Evolutionary conservation across 2,797 vertebrate species (phyloP).

Genomic region (Podargus strigoides): DNA sequence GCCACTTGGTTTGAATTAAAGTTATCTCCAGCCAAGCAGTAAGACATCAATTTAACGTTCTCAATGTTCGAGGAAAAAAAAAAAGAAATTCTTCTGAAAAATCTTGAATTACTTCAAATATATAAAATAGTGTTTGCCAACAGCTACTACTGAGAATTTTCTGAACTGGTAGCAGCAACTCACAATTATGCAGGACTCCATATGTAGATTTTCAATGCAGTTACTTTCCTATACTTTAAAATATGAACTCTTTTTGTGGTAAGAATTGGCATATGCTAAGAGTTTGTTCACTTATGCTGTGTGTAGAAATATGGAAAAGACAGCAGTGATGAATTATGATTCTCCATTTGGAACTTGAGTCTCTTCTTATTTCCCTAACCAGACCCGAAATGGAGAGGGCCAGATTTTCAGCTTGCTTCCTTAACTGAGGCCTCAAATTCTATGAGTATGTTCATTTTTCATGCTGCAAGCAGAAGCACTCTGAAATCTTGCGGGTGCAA

Average conservation of each 20-base stretch:
- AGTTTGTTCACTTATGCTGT: neutral
- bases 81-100: neutral
- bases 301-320: neutral
- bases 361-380: constrained; percentile 14
- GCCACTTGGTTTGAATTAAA: neutral
- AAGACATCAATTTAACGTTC: neutral
- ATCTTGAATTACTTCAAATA: neutral
- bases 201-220: neutral
- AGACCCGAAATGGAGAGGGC: neutral
- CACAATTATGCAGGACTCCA: neutral
- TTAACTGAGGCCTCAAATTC: neutral
- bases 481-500: constrained; percentile 18
- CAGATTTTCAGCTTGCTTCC: neutral
- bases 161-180: constrained; percentile 3
- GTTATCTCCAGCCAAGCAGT: neutral
- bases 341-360: constrained; percentile 23
- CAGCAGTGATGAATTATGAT: constrained; percentile 17
- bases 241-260: neutral
- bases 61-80: neutral
- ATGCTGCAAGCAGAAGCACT: neutral
- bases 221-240: neutral
- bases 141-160: neutral
- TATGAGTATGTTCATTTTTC: constrained; percentile 28
- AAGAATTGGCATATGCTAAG: neutral
- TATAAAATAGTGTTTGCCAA: neutral